phyloP scores from a whole-genome alignment of 1,140 invertebrate genomes.

The Sycophila sp. region DNA sequence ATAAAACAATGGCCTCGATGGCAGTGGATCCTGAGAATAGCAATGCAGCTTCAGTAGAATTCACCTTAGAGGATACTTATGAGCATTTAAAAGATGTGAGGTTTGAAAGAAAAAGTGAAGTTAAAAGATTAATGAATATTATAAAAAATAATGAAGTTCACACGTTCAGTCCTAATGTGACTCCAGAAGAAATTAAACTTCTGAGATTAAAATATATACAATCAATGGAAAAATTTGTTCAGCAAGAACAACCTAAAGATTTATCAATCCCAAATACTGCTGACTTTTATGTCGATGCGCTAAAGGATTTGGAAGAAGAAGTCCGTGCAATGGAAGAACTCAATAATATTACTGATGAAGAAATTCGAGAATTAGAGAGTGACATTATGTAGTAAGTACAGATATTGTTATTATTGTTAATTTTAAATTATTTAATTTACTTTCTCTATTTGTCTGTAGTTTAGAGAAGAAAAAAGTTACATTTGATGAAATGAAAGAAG shows the following conservation, averaged over 20 bases:
- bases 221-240: constrained; percentile 41
- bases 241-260: constrained; percentile 43
- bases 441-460: constrained; percentile 42
- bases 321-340: constrained; percentile 28
- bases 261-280: constrained; percentile 46
- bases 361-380: constrained; percentile 36
- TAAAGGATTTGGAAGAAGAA: constrained; percentile 45
- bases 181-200: constrained; percentile 39
- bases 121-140: constrained; percentile 44
- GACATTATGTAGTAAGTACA: constrained; percentile 46
- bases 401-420: not conserved
- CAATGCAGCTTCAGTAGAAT: constrained; percentile 10
- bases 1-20: no score
- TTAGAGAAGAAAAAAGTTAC: constrained; percentile 48
- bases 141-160: constrained; percentile 43
- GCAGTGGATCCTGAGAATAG: not conserved
- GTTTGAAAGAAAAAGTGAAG: constrained; percentile 36
- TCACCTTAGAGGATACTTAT: constrained; percentile 50
- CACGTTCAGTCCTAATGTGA: not conserved
- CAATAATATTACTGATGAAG: constrained; percentile 11
- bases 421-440: constrained; percentile 10
- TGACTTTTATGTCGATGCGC: constrained; percentile 44
- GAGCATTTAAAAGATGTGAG: constrained; percentile 45
- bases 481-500: constrained; percentile 50
- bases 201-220: constrained; percentile 42